A percentile compares a stretch with the other conserved stretches of the same genome.
Conservation (phyloP, 1,140 invertebrate genomes). For the Cotesia typhae region DNA sequence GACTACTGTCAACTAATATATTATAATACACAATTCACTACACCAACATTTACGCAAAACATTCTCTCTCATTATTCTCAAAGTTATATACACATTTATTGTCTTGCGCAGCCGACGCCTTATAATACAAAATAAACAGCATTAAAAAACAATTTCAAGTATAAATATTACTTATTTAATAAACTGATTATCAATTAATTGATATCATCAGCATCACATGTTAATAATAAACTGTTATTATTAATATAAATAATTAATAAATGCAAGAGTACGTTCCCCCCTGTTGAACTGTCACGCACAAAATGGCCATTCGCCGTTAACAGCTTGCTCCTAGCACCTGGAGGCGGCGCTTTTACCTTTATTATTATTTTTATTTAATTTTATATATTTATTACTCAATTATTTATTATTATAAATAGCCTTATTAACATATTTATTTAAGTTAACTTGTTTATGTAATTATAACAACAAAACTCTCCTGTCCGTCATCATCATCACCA, state of each 20-base stretch:
- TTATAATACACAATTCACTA: conserved; percentile 28
- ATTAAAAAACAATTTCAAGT: background rate
- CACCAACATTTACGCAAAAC: conserved; percentile 41
- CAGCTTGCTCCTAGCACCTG: conserved; percentile 53
- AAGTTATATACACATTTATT: conserved; percentile 9
- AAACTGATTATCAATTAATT: conserved; percentile 1
- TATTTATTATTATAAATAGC: conserved; percentile 9
- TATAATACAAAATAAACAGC: background rate
- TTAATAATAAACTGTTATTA: conserved; percentile 18
- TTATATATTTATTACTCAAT: conserved; percentile 16
- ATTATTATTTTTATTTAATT: conserved; percentile 24
- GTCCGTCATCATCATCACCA: conserved; percentile 3
- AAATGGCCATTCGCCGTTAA: conserved; percentile 67
- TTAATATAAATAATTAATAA: conserved; percentile 21
- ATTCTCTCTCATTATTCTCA: conserved; percentile 20
- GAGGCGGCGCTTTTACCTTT: conserved; percentile 51
- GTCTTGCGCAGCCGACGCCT: conserved; percentile 24
- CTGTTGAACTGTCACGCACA: conserved; percentile 64
- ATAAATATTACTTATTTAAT: background rate
- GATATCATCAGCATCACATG: background rate
- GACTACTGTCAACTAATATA: conserved; percentile 45
- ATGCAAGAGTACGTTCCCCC: conserved; percentile 36
- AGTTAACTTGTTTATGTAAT: conserved; percentile 17
- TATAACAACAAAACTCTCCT: conserved; percentile 9
- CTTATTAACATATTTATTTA: background rate